These are phyloP conservation scores for Steinernema khuongi DNA, from an alignment of 1,140 invertebrate genomes.

Conservation along the genomic window DNA sequence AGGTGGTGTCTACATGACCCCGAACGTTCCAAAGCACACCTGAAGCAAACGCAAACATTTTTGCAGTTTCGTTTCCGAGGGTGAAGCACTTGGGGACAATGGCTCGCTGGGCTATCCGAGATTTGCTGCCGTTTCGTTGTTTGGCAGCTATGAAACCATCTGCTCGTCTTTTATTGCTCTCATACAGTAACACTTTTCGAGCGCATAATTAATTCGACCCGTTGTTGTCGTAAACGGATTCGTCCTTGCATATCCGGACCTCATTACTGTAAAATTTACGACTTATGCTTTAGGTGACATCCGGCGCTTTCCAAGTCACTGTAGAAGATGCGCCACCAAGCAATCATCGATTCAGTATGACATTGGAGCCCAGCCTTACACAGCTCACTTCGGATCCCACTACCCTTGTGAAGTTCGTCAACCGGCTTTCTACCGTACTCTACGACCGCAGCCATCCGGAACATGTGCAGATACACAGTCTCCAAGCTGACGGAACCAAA, in stretches of 20 bases:
- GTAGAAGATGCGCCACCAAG: constrained; percentile 29
- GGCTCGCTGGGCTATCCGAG: no score
- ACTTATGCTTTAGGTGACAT: constrained; percentile 1
- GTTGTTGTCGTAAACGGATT: constrained; percentile 14
- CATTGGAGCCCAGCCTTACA: constrained; percentile 21
- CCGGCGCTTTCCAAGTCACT: constrained; percentile 29
- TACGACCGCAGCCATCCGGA: constrained; percentile 11
- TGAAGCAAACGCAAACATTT: no score
- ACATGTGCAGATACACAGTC: constrained; percentile 20
- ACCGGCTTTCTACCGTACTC: constrained; percentile 9
- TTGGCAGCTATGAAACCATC: constrained; percentile 4
- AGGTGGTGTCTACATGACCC: no score
- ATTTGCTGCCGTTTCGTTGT: not conserved
- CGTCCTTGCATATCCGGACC: not conserved
- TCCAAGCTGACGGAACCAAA: constrained; percentile 17
- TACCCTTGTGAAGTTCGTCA: constrained; percentile 19
- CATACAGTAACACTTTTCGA: not conserved
- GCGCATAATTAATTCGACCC: constrained; percentile 13
- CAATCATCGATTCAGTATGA: constrained; percentile 28
- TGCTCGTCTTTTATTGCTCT: constrained; percentile 10
- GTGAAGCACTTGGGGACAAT: no score
- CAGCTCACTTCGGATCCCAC: constrained; percentile 20
- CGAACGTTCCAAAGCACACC: no score
- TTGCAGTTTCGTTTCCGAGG: no score
- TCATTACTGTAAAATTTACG: not conserved